These are phyloP conservation scores for Abrostola tripartita DNA, from an alignment of 2,888 invertebrate genomes.

Conservation along the genomic window DNA sequence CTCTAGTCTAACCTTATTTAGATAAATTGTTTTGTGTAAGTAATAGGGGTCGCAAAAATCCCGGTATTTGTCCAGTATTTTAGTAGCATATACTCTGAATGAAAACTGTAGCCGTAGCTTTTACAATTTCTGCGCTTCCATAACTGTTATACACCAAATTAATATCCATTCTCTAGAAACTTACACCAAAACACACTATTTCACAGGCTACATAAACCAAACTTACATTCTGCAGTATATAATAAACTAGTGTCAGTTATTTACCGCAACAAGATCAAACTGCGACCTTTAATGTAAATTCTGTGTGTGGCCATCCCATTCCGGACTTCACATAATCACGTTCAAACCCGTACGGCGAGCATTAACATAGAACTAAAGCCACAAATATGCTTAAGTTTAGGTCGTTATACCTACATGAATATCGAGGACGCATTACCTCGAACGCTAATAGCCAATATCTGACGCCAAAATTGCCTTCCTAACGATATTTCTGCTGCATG, in stretches of 20 bases:
- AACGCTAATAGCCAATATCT: conserved; percentile 87
- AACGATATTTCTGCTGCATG: conserved; percentile 85
- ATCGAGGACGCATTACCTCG: conserved; percentile 81
- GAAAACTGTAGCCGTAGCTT: not conserved
- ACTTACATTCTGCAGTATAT: conserved; percentile 17
- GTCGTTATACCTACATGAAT: conserved; percentile 76
- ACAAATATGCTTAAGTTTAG: conserved; percentile 77
- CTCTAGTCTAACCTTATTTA: not conserved
- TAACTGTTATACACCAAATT: conserved; percentile 12
- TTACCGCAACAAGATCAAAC: conserved; percentile 51
- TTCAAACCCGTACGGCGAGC: conserved; percentile 35
- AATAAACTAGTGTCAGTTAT: conserved; percentile 41
- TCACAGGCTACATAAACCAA: conserved; percentile 33
- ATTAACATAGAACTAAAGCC: conserved; percentile 63
- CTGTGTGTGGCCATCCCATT: conserved; percentile 39
- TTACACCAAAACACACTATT: conserved; percentile 32
- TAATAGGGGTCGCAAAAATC: no score
- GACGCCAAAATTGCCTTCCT: conserved; percentile 85
- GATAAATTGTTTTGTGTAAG: not conserved
- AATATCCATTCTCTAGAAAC: conserved; percentile 32
- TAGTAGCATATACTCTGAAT: not conserved
- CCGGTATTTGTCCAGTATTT: no score
- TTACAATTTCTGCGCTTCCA: not conserved
- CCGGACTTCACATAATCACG: conserved; percentile 47
- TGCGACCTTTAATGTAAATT: conserved; percentile 42